phyloP scores from a whole-genome alignment of 1,140 invertebrate species.

The Cyclargus thomasi region DNA sequence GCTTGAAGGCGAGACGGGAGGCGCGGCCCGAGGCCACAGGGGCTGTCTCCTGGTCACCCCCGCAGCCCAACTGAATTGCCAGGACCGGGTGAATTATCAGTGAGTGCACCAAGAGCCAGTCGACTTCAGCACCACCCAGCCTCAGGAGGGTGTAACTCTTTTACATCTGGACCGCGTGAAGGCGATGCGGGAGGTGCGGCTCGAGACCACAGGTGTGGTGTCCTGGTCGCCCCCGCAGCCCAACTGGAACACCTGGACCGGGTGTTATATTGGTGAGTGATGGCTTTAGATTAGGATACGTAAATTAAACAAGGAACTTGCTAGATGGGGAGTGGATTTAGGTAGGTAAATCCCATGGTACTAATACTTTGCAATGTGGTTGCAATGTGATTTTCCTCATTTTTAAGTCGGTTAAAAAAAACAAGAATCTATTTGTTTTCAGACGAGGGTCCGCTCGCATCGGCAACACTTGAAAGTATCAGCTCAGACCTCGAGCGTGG shows the following conservation, averaged over 20 bases:
- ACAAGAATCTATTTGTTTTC: constrained; percentile 64
- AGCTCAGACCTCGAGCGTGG: constrained; percentile 84
- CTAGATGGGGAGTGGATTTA: too few relatives aligned
- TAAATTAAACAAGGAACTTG: too few relatives aligned
- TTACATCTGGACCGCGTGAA: constrained; percentile 51
- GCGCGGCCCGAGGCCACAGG: constrained; percentile 76
- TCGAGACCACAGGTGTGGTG: constrained; percentile 84
- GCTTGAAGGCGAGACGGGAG: constrained; percentile 52
- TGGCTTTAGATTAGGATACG: too few relatives aligned
- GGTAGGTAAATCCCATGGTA: too few relatives aligned
- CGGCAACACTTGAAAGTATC: constrained; percentile 85
- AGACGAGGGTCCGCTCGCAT: constrained; percentile 93
- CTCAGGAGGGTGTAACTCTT: constrained; percentile 33
- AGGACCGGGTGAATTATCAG: constrained; percentile 96
- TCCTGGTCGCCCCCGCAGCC: constrained; percentile 95
- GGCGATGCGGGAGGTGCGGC: constrained; percentile 54
- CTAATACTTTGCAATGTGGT: too few relatives aligned
- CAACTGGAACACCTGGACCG: constrained; percentile 98
- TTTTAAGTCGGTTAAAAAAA: too few relatives aligned
- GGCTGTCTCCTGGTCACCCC: constrained; percentile 96
- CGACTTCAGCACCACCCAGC: constrained; percentile 34
- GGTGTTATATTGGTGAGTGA: constrained; percentile 88
- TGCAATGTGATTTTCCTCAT: too few relatives aligned
- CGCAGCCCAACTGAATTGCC: constrained; percentile 96
- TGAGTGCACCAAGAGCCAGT: constrained; percentile 49